Evolutionary conservation across 2,797 vertebrate genomes (phyloP).

Genomic region (Rhyacichthys aspro): DNA sequence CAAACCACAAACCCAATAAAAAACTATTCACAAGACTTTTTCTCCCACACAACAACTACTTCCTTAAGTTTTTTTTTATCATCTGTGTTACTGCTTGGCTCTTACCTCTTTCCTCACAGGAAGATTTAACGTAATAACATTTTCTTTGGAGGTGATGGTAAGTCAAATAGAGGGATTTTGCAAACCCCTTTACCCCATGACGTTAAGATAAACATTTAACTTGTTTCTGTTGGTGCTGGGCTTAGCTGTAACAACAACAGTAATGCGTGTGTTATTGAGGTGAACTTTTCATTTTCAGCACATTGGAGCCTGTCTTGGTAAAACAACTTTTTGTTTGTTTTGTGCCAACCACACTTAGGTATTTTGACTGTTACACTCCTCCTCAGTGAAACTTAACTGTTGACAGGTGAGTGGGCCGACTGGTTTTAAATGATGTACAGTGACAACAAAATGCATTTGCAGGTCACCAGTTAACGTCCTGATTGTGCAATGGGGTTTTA

Average conservation of each 20-base stretch:
- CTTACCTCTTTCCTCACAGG: too few relatives aligned
- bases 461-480: constrained; percentile 5
- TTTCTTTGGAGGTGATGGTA: too few relatives aligned
- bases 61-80: too few relatives aligned
- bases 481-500: not conserved
- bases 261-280: not conserved
- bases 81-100: too few relatives aligned
- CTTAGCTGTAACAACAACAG: constrained; percentile 1
- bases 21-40: too few relatives aligned
- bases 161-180: too few relatives aligned
- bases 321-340: not conserved
- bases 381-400: constrained; percentile 3
- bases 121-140: too few relatives aligned
- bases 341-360: not conserved
- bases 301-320: not conserved
- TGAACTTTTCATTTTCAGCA: not conserved
- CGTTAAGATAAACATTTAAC: not conserved
- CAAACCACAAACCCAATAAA: too few relatives aligned
- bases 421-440: constrained; percentile 59
- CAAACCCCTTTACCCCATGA: too few relatives aligned
- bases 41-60: too few relatives aligned
- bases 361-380: constrained; percentile 7
- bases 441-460: constrained; percentile 27
- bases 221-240: not conserved
- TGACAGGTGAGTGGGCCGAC: constrained; percentile 59